phyloP scores from a whole-genome alignment of 2,113 vertebrate genomes.

The Ctenomys sociabilis region DNA sequence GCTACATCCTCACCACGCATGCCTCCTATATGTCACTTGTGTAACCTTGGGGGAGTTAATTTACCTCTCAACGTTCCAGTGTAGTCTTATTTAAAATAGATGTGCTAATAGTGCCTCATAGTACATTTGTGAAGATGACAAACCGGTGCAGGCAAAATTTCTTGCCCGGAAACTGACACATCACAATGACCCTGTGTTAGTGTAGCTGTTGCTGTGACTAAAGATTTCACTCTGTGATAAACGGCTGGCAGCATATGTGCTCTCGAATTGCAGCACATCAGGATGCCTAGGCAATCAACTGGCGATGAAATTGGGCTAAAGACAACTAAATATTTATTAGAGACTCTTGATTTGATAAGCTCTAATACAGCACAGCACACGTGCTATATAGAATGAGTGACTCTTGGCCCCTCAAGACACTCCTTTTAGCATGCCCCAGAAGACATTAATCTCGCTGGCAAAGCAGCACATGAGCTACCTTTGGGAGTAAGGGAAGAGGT shows the following conservation, averaged over 20 bases:
- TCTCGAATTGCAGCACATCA: not conserved
- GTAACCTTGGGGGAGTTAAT: not conserved
- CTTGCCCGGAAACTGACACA: not conserved
- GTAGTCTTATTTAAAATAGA: not conserved
- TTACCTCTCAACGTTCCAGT: not conserved
- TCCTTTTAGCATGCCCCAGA: not conserved
- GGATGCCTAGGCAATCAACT: not conserved
- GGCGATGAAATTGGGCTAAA: not conserved
- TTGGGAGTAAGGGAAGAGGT: not conserved
- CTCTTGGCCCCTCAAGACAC: not conserved
- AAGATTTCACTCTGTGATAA: not conserved
- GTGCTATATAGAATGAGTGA: not conserved
- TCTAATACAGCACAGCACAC: not conserved
- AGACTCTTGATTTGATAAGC: not conserved
- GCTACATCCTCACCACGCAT: not conserved
- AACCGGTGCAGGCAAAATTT: not conserved
- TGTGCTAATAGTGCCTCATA: not conserved
- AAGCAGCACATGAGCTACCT: not conserved
- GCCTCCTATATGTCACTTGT: not conserved
- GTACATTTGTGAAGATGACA: not conserved
- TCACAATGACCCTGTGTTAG: not conserved
- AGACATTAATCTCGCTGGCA: not conserved
- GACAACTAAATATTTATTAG: not conserved
- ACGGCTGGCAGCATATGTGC: not conserved
- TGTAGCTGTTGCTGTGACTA: not conserved